Evolutionary conservation across 2,797 vertebrate species (phyloP).

Genomic region (Tenualosa ilisha): DNA sequence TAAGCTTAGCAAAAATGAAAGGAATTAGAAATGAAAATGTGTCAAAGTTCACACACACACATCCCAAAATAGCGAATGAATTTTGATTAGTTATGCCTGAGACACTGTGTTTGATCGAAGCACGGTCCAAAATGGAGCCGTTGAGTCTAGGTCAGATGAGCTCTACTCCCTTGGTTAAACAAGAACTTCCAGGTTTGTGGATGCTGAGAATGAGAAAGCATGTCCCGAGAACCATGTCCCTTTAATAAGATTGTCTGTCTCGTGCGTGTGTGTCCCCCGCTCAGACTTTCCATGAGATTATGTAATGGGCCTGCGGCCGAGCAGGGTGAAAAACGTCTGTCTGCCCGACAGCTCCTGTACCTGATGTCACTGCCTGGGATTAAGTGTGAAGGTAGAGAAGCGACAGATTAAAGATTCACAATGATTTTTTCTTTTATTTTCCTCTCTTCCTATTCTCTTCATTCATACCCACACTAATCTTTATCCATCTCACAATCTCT

Average conservation of each 20-base stretch:
- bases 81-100: too few relatives aligned
- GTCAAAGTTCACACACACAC: too few relatives aligned
- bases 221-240: slow-evolving; percentile 36
- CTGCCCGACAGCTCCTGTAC: slow-evolving; percentile 53
- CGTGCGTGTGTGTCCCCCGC: slow-evolving; percentile 23
- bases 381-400: slow-evolving; percentile 40
- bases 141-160: not conserved
- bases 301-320: slow-evolving; percentile 59
- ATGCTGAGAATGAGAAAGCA: slow-evolving; percentile 8
- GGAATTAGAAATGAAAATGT: too few relatives aligned
- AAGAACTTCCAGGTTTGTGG: not conserved
- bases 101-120: too few relatives aligned
- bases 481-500: slow-evolving; percentile 45
- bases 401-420: slow-evolving; percentile 56
- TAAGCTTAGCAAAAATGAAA: too few relatives aligned
- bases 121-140: too few relatives aligned
- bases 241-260: slow-evolving; percentile 63
- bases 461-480: not conserved
- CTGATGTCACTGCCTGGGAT: slow-evolving; percentile 55
- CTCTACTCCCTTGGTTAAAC: not conserved
- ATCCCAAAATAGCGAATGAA: too few relatives aligned
- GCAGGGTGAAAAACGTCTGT: slow-evolving; percentile 27
- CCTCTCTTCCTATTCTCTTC: slow-evolving; percentile 45
- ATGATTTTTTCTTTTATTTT: slow-evolving; percentile 49
- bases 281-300: slow-evolving; percentile 69